phyloP scores from a whole-genome alignment of 1,140 invertebrate genomes.

The Saccostrea cuccullata region DNA sequence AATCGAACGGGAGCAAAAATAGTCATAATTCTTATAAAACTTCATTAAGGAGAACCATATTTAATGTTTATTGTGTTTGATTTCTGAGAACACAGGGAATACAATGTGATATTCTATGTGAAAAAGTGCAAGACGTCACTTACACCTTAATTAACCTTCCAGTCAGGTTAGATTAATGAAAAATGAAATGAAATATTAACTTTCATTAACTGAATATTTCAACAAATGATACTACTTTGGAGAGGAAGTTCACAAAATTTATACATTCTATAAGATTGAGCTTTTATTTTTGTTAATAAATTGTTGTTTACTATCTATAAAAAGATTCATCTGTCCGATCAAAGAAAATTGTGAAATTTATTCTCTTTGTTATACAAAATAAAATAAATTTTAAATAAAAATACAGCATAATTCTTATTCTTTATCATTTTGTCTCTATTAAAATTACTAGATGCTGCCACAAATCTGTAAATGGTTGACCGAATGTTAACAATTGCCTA shows the following conservation, averaged over 20 bases:
- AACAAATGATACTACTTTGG: background rate
- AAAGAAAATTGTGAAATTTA: too few relatives aligned
- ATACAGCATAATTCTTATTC: background rate
- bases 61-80: slow-evolving; percentile 8
- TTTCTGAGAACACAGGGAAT: background rate
- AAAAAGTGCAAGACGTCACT: background rate
- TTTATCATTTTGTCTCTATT: too few relatives aligned
- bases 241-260: background rate
- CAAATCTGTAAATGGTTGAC: too few relatives aligned
- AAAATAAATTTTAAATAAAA: background rate
- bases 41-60: background rate
- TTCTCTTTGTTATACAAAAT: too few relatives aligned
- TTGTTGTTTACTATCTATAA: too few relatives aligned
- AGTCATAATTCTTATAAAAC: slow-evolving; percentile 9
- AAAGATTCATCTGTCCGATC: too few relatives aligned
- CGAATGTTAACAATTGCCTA: too few relatives aligned
- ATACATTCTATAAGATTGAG: too few relatives aligned
- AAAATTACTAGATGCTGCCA: too few relatives aligned
- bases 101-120: background rate
- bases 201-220: background rate
- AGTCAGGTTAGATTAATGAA: slow-evolving; percentile 22
- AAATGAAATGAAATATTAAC: slow-evolving; percentile 34
- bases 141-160: background rate
- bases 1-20: background rate
- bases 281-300: too few relatives aligned